phyloP scores from a whole-genome alignment of 2,113 vertebrate genomes.

The Tichodroma muraria region DNA sequence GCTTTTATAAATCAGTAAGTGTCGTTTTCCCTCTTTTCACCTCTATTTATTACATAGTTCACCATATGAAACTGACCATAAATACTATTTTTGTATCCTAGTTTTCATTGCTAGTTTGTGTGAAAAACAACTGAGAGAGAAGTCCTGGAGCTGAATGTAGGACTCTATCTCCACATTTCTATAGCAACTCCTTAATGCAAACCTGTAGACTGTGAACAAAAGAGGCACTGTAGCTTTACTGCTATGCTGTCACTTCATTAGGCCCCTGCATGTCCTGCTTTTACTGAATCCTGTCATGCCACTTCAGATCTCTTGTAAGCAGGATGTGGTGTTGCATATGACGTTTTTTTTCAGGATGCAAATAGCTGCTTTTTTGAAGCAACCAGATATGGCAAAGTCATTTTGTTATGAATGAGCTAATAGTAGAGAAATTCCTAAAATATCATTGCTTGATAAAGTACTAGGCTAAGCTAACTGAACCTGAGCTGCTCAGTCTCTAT shows the following conservation, averaged over 20 bases:
- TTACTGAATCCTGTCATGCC: neutral
- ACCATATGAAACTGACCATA: neutral
- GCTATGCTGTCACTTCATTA: neutral
- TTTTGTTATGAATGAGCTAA: neutral
- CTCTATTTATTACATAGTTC: neutral
- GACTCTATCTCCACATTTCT: neutral
- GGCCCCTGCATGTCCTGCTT: neutral
- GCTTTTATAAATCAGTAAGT: neutral
- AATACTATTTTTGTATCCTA: neutral
- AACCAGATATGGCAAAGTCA: neutral
- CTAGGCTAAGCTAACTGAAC: neutral
- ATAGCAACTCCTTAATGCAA: neutral
- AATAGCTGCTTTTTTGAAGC: neutral
- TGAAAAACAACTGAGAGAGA: neutral
- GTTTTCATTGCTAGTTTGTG: neutral
- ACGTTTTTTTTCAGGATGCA: neutral
- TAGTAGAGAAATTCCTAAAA: neutral
- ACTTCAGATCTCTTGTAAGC: neutral
- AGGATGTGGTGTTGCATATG: rapidly evolving
- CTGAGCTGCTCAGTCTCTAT: neutral
- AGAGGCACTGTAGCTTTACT: neutral
- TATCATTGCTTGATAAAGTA: neutral
- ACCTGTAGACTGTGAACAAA: neutral
- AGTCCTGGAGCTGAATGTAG: neutral
- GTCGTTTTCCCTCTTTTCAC: neutral